These are phyloP conservation scores for Nasonia giraulti DNA, from an alignment of 1,140 invertebrate species.

Conservation along the genomic window DNA sequence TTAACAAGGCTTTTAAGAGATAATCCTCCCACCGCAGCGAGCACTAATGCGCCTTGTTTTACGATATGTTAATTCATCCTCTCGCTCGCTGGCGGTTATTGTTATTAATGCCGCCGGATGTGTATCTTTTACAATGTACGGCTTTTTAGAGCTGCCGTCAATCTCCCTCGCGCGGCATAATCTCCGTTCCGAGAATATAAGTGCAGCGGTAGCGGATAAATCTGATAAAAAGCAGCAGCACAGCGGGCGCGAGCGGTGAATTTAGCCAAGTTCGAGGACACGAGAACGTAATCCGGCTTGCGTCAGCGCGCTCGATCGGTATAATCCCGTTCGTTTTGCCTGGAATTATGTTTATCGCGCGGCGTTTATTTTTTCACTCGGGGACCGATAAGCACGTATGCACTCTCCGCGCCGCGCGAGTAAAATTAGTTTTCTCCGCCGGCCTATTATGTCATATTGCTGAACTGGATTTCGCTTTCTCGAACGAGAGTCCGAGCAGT, in stretches of 20 bases:
- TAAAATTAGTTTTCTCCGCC: not conserved
- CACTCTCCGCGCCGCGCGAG: no score
- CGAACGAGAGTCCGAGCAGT: not conserved
- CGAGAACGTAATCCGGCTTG: conserved; percentile 34
- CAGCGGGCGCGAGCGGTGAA: conserved; percentile 2
- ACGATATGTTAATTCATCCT: conserved; percentile 40
- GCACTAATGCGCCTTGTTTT: conserved; percentile 33
- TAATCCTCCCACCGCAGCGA: not conserved
- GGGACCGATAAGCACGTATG: not conserved
- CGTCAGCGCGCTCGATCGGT: conserved; percentile 10
- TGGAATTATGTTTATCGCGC: conserved; percentile 29
- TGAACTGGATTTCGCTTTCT: conserved; percentile 16
- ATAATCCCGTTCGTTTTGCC: conserved; percentile 27
- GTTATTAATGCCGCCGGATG: conserved; percentile 40
- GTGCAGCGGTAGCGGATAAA: not conserved
- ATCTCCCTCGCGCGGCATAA: conserved; percentile 1
- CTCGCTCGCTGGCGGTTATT: not conserved
- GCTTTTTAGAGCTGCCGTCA: conserved; percentile 16
- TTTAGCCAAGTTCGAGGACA: conserved; percentile 47
- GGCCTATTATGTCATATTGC: not conserved
- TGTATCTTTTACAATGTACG: conserved; percentile 36
- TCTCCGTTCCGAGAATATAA: conserved; percentile 11
- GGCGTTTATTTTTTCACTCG: not conserved
- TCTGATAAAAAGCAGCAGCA: conserved; percentile 25
- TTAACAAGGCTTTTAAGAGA: conserved; percentile 43